A percentile compares a stretch with the other conserved stretches of the same genome.
Conservation (phyloP, 2,113 vertebrate species). For the Chaetops frenatus region DNA sequence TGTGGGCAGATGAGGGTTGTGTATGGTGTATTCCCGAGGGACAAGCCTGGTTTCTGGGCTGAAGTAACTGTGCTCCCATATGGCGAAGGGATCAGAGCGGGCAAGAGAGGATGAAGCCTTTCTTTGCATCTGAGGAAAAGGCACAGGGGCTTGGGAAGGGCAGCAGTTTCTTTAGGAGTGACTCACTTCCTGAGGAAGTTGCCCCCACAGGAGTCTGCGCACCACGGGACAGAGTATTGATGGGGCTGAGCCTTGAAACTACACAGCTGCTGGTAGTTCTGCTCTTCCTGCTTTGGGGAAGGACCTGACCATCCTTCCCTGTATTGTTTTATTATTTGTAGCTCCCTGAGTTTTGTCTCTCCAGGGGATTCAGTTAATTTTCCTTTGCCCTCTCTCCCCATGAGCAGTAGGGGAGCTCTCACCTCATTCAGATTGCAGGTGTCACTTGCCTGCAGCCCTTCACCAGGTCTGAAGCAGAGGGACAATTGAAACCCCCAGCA, state of each 20-base stretch:
- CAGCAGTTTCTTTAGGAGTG: background rate
- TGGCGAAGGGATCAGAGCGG: background rate
- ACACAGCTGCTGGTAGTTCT: background rate
- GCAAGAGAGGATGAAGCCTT: background rate
- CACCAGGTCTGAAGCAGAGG: background rate
- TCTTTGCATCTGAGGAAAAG: background rate
- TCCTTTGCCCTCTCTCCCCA: background rate
- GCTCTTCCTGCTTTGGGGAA: background rate
- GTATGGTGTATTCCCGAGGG: rapidly evolving
- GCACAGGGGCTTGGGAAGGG: background rate
- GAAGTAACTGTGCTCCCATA: background rate
- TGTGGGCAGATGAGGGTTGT: rapidly evolving
- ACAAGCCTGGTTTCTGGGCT: background rate
- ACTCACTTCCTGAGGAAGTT: slow-evolving; percentile 47
- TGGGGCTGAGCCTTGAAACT: background rate
- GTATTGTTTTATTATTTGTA: background rate
- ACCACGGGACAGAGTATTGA: background rate
- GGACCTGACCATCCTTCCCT: background rate
- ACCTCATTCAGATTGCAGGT: background rate
- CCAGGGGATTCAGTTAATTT: background rate
- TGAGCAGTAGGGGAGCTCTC: background rate
- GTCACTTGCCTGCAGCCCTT: background rate
- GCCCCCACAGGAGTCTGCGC: background rate
- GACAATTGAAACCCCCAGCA: background rate
- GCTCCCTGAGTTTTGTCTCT: background rate